Percentiles rank a stretch among this genome's conserved stretches.
phyloP scores from a whole-genome alignment of 1,140 invertebrate species.

The Choristoneura fumiferana region DNA sequence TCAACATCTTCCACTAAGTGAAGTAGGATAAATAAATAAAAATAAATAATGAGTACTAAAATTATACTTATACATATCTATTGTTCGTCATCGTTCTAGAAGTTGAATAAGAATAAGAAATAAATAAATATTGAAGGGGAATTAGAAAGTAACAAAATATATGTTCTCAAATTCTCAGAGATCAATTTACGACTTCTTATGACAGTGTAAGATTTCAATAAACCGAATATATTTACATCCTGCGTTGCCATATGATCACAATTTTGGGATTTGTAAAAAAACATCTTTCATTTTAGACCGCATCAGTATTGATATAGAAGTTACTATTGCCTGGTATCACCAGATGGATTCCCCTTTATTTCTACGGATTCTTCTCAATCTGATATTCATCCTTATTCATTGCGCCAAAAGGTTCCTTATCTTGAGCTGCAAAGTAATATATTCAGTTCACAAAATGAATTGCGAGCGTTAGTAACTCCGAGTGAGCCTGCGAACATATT shows the following conservation, averaged over 20 bases:
- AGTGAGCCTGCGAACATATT: conserved; percentile 76
- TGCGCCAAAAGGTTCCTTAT: conserved; percentile 48
- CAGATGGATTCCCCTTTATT: conserved; percentile 52
- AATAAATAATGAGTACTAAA: too few relatives aligned
- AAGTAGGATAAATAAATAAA: too few relatives aligned
- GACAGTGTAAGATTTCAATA: conserved; percentile 64
- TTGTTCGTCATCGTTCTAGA: too few relatives aligned
- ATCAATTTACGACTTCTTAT: conserved; percentile 57
- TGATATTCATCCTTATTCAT: conserved; percentile 47
- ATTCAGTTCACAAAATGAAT: conserved; percentile 77
- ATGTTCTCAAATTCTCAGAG: conserved; percentile 36
- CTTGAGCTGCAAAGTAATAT: conserved; percentile 57
- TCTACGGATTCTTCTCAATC: conserved; percentile 38
- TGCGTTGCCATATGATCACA: conserved; percentile 59
- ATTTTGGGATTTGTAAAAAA: conserved; percentile 67
- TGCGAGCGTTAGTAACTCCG: conserved; percentile 75
- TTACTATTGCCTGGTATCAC: conserved; percentile 42
- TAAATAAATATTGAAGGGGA: too few relatives aligned
- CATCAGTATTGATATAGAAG: conserved; percentile 38
- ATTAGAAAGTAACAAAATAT: conserved; percentile 26
- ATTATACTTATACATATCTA: too few relatives aligned
- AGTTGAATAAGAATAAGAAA: too few relatives aligned
- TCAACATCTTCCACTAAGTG: too few relatives aligned
- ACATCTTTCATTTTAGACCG: conserved; percentile 40
- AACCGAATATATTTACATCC: conserved; percentile 63